phyloP scores from a whole-genome alignment of 1,140 invertebrate genomes.

The Mamestra configurata region DNA sequence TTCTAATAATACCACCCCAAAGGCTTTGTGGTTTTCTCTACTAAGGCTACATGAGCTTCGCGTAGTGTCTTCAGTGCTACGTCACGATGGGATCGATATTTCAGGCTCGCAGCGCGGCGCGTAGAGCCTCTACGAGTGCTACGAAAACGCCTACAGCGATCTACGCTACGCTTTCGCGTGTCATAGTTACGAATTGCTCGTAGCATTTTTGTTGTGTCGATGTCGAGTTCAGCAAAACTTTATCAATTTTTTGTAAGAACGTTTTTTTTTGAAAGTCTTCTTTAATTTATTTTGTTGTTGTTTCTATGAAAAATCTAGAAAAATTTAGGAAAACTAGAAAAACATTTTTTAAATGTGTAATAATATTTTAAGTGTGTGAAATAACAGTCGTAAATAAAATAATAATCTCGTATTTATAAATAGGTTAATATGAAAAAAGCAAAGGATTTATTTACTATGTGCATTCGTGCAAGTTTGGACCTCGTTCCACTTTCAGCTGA shows the following conservation, averaged over 20 bases:
- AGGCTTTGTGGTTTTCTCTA: slow-evolving; percentile 58
- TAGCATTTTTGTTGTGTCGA: neutral
- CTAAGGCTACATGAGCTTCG: slow-evolving; percentile 47
- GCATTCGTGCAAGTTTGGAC: neutral
- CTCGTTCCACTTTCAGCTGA: slow-evolving; percentile 2
- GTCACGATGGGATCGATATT: slow-evolving; percentile 8
- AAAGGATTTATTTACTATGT: neutral
- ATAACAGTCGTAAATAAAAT: too few species aligned
- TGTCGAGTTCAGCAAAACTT: neutral
- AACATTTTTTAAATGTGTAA: too few species aligned
- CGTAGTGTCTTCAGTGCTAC: slow-evolving; percentile 27
- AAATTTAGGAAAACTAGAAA: too few species aligned
- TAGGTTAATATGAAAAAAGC: too few species aligned
- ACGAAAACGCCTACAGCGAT: slow-evolving; percentile 46
- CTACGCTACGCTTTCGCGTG: slow-evolving; percentile 34
- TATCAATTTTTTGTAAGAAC: neutral
- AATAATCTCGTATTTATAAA: too few species aligned
- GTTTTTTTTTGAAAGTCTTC: neutral
- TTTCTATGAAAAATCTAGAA: too few species aligned
- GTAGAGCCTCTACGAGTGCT: slow-evolving; percentile 49
- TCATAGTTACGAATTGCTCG: slow-evolving; percentile 6
- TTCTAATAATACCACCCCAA: slow-evolving; percentile 51
- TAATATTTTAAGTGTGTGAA: too few species aligned
- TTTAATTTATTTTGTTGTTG: too few species aligned
- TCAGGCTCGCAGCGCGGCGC: neutral